Percentiles rank a stretch among this genome's conserved stretches.
Evolutionary conservation across 2,113 vertebrate species (phyloP).

Genomic region (Alaudala cheleensis): DNA sequence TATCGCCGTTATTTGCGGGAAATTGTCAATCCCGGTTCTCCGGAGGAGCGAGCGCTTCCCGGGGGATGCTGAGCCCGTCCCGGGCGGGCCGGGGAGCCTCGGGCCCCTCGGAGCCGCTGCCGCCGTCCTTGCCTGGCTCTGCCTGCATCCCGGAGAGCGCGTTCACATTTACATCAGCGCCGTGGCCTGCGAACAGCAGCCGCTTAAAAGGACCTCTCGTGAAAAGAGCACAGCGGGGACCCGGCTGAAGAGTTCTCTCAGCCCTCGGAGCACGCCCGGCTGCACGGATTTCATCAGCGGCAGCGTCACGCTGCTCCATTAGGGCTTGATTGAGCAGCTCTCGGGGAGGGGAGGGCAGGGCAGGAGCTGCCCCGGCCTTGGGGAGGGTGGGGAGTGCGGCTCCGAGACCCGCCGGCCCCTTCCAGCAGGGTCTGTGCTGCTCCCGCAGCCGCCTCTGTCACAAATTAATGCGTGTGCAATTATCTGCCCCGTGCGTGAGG

Average conservation of each 20-base stretch:
- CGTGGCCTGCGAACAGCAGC: neutral
- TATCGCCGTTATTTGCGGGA: accelerated
- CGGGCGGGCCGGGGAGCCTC: neutral
- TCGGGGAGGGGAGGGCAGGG: neutral
- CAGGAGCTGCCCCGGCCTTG: neutral
- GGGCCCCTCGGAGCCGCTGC: neutral
- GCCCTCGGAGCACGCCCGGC: neutral
- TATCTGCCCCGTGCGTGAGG: accelerated
- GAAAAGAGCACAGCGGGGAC: slow-evolving; percentile 51
- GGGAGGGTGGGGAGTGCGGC: accelerated
- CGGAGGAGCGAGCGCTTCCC: accelerated
- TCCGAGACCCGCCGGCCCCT: neutral
- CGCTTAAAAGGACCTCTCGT: slow-evolving; percentile 43
- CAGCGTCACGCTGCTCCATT: neutral
- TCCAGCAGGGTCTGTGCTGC: neutral
- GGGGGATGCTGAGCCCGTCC: accelerated
- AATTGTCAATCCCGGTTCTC: accelerated
- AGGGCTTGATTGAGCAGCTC: neutral
- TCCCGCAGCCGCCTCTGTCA: accelerated
- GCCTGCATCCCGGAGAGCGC: neutral
- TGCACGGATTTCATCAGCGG: slow-evolving; percentile 15
- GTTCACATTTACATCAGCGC: slow-evolving; percentile 20
- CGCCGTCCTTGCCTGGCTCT: neutral
- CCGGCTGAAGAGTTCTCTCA: slow-evolving; percentile 51
- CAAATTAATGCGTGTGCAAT: neutral